Conservation (phyloP, 2,797 vertebrate species). For the Tragopan temminckii region DNA sequence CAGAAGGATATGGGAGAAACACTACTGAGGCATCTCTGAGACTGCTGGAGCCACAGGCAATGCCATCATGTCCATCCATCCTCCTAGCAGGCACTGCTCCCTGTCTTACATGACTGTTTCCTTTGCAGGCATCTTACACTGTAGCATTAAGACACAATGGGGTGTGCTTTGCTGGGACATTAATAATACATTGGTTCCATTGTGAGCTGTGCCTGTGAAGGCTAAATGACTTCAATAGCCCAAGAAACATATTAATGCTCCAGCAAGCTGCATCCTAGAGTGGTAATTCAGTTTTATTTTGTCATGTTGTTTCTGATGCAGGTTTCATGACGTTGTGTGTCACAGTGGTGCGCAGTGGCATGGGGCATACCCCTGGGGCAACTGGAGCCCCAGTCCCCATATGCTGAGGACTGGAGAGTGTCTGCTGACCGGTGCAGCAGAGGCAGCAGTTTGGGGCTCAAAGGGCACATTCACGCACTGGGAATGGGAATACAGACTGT, state of each 20-base stretch:
- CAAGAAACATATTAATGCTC: slow-evolving; percentile 70
- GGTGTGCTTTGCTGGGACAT: slow-evolving; percentile 77
- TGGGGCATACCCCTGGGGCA: background rate
- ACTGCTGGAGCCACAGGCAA: slow-evolving; percentile 26
- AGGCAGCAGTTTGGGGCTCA: background rate
- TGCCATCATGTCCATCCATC: slow-evolving; percentile 54
- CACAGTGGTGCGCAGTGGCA: background rate
- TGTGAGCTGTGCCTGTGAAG: slow-evolving; percentile 78
- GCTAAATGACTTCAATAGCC: slow-evolving; percentile 77
- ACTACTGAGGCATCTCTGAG: slow-evolving; percentile 36
- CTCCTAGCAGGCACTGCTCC: slow-evolving; percentile 45
- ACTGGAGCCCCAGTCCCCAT: background rate
- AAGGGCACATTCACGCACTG: background rate
- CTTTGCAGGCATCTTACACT: slow-evolving; percentile 62
- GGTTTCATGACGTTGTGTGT: slow-evolving; percentile 42
- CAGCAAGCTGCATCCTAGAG: slow-evolving; percentile 71
- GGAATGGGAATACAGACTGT: background rate
- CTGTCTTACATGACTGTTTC: slow-evolving; percentile 76
- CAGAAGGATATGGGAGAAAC: slow-evolving; percentile 8
- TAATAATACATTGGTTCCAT: slow-evolving; percentile 77
- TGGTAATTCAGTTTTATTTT: slow-evolving; percentile 79
- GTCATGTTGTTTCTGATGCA: slow-evolving; percentile 75
- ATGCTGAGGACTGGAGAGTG: background rate
- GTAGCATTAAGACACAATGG: slow-evolving; percentile 78
- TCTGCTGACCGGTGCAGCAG: background rate